phyloP scores from a whole-genome alignment of 2,113 vertebrate species.

The Varanus komodoensis region DNA sequence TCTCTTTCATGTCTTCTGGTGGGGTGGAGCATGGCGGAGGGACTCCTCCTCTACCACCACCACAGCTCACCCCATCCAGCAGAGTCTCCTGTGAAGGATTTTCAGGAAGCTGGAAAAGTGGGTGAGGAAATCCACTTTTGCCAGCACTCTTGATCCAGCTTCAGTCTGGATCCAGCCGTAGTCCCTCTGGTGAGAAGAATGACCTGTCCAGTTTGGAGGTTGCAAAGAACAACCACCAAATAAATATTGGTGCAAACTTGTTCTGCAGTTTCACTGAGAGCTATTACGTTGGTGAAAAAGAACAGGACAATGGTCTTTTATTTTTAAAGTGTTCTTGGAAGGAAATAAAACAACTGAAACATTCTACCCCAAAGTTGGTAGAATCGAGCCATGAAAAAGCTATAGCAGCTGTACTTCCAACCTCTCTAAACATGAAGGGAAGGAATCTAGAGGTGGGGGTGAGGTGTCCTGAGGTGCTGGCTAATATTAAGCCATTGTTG shows the following conservation, averaged over 20 bases:
- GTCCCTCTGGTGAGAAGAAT: no score
- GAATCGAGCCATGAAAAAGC: not conserved
- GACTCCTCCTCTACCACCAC: no score
- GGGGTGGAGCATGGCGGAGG: no score
- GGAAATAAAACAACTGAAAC: not conserved
- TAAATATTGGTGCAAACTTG: not conserved
- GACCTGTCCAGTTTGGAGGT: no score
- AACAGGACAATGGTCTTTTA: not conserved
- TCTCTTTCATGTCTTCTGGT: no score
- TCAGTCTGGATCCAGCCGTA: no score
- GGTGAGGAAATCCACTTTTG: no score
- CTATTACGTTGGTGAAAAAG: not conserved
- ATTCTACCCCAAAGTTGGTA: not conserved
- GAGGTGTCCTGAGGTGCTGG: not conserved
- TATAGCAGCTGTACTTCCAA: not conserved
- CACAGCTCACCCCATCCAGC: no score
- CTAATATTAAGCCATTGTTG: not conserved
- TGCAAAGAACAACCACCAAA: not conserved
- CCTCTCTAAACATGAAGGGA: not conserved
- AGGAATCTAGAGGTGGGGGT: not conserved
- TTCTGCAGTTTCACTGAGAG: not conserved
- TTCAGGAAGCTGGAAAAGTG: no score
- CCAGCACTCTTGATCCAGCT: no score
- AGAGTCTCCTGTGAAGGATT: no score
- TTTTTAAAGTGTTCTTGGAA: not conserved